Evolutionary conservation across 2,888 invertebrate genomes (phyloP), one percentile per base, ranked within the genome.

Genomic region (Ischnura elegans): DNA sequence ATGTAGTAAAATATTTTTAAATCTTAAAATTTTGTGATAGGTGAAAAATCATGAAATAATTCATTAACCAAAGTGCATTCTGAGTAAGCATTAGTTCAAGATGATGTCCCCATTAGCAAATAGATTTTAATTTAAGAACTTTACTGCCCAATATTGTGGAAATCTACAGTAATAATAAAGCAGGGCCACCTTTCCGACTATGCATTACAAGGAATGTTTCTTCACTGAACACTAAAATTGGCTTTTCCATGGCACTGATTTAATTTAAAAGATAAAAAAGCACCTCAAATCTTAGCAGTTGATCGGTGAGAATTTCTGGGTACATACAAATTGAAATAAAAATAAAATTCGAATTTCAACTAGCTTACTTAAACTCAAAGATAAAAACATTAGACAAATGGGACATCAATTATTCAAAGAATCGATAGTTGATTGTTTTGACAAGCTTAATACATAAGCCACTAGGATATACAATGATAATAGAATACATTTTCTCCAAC

Each of bases 171-270:
- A 86, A 6, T 13, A 2, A 46, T 46, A 0, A 46, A 45, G n/a
- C 45, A 21, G 86, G 46, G 46, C 43, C 61, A 66, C 42, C 61
- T 61, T 42, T 55, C 61, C 43, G 47, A 90, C 90, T 90, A 87
- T 51, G 25, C 16, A 21, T 55, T 87, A 47, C 29, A 55, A 55
- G 87, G 87, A 87, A 87, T 87, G 87, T 87, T 87, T 51, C 87
- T 21, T 42, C 25, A 87, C 36, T 36, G 25, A 42, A 55, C 42
- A 42, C 42, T 55, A 87, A 51, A 55, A 19, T 42, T 87, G 42
- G 43, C 25, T 42, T 36, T 43, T 61, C 4, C 8, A 90, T 42
- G 76, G 8, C 76, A 76, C n/a, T 0, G 10, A 36, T 36, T 76
- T 0, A 76, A 61, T 61, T 76, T 36, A 2, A 76, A 76, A 76